Percentiles rank a stretch among this genome's conserved stretches.
Conservation (phyloP, 2,113 vertebrate genomes). For the Rhinolophus ferrumequinum region DNA sequence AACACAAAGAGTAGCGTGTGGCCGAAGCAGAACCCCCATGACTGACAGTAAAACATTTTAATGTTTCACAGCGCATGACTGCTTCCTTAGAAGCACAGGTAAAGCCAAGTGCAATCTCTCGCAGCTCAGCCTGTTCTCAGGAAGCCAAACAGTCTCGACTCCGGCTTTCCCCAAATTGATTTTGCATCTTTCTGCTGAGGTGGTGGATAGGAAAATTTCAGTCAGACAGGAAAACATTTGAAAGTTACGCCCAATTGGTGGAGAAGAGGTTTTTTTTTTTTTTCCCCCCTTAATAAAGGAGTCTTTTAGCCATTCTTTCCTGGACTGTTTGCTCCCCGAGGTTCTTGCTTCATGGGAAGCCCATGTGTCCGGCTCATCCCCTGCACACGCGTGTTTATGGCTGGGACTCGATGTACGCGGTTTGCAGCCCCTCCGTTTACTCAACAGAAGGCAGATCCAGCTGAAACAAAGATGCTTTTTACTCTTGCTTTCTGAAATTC, state of each 20-base stretch:
- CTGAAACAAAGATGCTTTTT: conserved; percentile 51
- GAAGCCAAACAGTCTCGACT: neutral
- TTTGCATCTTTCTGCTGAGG: conserved; percentile 58
- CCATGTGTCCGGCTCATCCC: neutral
- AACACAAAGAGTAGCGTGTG: neutral
- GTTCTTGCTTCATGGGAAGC: neutral
- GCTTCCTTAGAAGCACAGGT: neutral
- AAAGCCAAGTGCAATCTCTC: neutral
- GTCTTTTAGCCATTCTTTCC: neutral
- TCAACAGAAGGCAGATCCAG: neutral
- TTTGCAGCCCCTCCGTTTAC: neutral
- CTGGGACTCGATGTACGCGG: fast-evolving
- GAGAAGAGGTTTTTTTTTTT: neutral
- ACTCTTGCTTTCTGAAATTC: conserved; percentile 23
- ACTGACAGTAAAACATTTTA: too few relatives aligned
- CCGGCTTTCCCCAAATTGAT: conserved; percentile 30
- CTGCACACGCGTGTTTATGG: fast-evolving
- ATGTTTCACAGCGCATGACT: neutral
- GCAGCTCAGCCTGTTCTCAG: neutral
- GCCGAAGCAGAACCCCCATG: neutral
- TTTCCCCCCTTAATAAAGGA: neutral
- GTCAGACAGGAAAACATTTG: conserved; percentile 67
- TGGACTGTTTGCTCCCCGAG: neutral
- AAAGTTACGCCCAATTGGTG: conserved; percentile 52
- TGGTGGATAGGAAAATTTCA: conserved; percentile 68